phyloP scores from a whole-genome alignment of 2,888 invertebrate genomes.

The Ophraella communa region DNA sequence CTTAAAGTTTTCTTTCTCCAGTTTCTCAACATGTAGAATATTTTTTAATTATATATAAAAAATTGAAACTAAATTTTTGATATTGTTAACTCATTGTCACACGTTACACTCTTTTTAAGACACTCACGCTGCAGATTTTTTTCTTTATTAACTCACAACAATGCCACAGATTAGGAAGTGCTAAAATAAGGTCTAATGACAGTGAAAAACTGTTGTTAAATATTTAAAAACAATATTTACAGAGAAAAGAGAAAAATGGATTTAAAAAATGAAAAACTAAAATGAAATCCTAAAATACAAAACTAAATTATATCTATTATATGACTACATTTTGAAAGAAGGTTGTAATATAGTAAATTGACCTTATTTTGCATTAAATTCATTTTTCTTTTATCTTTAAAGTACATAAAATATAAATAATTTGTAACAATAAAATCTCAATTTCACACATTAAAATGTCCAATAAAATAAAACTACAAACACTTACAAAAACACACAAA shows the following conservation, averaged over 20 bases:
- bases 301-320: no score
- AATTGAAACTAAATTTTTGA: slow-evolving; percentile 12
- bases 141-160: slow-evolving; percentile 9
- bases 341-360: no score
- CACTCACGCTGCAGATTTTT: slow-evolving; percentile 17
- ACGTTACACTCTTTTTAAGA: slow-evolving; percentile 11
- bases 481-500: not conserved
- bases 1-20: slow-evolving; percentile 3
- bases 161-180: slow-evolving; percentile 16
- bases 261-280: no score
- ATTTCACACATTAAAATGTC: not conserved
- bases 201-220: not conserved
- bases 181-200: slow-evolving; percentile 4
- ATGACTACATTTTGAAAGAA: no score
- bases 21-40: slow-evolving; percentile 15
- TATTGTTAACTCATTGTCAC: slow-evolving; percentile 20
- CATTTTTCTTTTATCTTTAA: not conserved
- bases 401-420: not conserved
- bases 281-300: no score
- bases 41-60: slow-evolving; percentile 6
- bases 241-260: not conserved
- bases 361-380: not conserved
- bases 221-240: not conserved
- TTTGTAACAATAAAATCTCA: not conserved
- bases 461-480: not conserved